Conservation (phyloP, 2,888 invertebrate species). For the Apotomis turbidana region DNA sequence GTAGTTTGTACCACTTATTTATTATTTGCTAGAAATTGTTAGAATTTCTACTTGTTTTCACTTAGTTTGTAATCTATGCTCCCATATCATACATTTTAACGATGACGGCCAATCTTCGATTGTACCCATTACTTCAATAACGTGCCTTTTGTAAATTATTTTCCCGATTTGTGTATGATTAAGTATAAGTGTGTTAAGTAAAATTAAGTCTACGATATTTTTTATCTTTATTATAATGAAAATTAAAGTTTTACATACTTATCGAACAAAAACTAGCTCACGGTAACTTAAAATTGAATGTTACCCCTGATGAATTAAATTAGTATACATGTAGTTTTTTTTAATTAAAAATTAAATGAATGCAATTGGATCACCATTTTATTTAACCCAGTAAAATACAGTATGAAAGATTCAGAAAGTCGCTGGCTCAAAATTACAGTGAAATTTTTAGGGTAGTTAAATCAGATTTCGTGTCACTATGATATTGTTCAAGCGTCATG, state of each 20-base stretch:
- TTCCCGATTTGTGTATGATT: conserved; percentile 1
- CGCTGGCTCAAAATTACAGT: no score
- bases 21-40: neutral
- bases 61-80: neutral
- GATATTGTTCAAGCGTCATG: no score
- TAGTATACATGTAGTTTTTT: neutral
- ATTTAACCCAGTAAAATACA: neutral
- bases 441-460: no score
- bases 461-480: no score
- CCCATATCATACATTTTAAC: neutral
- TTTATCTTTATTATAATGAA: neutral
- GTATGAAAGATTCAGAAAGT: no score
- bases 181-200: conserved; percentile 19
- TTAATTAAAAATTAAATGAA: conserved; percentile 5
- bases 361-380: conserved; percentile 8
- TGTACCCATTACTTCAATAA: conserved; percentile 4
- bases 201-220: conserved; percentile 5
- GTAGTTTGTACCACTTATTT: no score
- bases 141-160: conserved; percentile 37
- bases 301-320: conserved; percentile 31
- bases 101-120: neutral
- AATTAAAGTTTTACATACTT: conserved; percentile 20
- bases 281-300: conserved; percentile 29
- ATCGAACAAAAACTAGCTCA: conserved; percentile 35
- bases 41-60: neutral